Conservation (phyloP, 2,797 vertebrate genomes). For the Sciurus carolinensis region DNA sequence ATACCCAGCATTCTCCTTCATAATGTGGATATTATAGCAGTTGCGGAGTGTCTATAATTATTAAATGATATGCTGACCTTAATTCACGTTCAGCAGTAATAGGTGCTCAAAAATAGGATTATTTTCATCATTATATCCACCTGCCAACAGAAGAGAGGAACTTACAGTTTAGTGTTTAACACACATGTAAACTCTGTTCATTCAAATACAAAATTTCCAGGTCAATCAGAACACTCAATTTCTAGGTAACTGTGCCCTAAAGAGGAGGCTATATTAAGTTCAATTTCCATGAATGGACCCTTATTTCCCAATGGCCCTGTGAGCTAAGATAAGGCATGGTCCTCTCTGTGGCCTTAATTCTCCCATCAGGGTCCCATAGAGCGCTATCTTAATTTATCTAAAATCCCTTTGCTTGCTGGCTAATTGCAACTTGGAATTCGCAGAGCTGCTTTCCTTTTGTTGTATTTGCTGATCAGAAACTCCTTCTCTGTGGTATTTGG, state of each 20-base stretch:
- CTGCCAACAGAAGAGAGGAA: neutral
- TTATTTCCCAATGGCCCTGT: constrained; percentile 49
- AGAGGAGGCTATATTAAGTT: neutral
- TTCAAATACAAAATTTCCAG: neutral
- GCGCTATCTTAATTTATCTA: neutral
- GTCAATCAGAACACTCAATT: neutral
- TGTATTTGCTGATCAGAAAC: neutral
- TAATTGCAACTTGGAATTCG: constrained; percentile 52
- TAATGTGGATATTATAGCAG: neutral
- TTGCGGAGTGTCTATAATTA: neutral
- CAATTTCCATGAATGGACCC: neutral
- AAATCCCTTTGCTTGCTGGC: neutral
- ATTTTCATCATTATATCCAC: neutral
- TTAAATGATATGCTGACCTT: neutral
- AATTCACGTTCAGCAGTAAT: neutral
- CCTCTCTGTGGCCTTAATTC: neutral
- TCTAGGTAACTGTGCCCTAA: neutral
- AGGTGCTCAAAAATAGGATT: neutral
- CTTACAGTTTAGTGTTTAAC: neutral
- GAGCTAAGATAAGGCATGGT: neutral
- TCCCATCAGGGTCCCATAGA: neutral
- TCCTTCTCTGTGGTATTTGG: neutral
- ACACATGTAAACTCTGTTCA: neutral
- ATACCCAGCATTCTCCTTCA: neutral
- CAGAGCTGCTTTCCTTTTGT: neutral